Conservation (phyloP, 2,113 vertebrate genomes). For the Casuarius casuarius region DNA sequence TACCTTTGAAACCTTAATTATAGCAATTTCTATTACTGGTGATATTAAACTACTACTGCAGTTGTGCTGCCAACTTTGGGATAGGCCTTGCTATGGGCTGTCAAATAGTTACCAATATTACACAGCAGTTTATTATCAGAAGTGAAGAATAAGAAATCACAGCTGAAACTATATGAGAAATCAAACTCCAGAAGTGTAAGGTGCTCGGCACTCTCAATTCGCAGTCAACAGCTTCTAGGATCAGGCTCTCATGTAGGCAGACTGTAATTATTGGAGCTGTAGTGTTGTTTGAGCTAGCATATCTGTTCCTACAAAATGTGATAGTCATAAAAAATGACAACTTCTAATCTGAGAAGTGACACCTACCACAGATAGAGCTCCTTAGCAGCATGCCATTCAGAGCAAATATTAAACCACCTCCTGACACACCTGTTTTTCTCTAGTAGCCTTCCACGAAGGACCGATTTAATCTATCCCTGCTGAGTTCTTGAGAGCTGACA, state of each 20-base stretch:
- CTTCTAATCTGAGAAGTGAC: constrained; percentile 30
- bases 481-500: constrained; percentile 14
- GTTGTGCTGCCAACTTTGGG: not conserved
- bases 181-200: constrained; percentile 25
- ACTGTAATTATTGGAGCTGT: constrained; percentile 14
- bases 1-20: not conserved
- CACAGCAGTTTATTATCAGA: not conserved
- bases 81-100: not conserved
- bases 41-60: not conserved
- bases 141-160: constrained; percentile 21
- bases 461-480: not conserved
- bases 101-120: not conserved
- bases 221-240: not conserved
- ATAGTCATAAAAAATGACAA: not conserved
- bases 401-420: constrained; percentile 11
- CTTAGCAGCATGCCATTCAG: not conserved
- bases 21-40: not conserved
- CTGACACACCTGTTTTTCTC: constrained; percentile 48
- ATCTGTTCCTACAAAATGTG: not conserved
- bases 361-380: not conserved
- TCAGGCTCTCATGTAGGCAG: not conserved
- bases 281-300: not conserved
- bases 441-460: not conserved
- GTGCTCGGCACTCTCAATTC: not conserved
- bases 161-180: constrained; percentile 16